These are phyloP conservation scores for Hyposoter dolosus DNA, from an alignment of 2,888 invertebrate genomes.

Conservation along the genomic window DNA sequence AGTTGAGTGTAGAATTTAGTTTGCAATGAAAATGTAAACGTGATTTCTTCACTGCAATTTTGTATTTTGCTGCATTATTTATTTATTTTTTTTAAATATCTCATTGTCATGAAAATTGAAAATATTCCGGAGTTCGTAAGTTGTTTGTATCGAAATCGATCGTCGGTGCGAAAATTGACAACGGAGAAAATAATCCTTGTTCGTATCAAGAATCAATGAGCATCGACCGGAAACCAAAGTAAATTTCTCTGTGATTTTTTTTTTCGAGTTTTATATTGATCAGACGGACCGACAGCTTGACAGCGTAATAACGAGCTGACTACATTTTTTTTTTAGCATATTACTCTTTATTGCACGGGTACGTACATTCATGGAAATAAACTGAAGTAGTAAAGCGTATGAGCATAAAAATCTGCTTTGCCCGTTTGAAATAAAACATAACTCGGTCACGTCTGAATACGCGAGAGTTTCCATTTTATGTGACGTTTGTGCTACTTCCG, in stretches of 20 bases:
- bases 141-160: neutral
- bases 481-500: conserved; percentile 59
- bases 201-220: neutral
- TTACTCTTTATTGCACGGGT: neutral
- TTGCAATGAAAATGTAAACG: neutral
- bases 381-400: conserved; percentile 15
- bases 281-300: conserved; percentile 22
- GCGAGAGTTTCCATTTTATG: conserved; percentile 51
- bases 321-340: conserved; percentile 4
- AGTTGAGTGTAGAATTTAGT: neutral
- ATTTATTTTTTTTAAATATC: neutral
- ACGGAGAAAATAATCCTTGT: neutral
- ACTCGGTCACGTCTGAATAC: conserved; percentile 55
- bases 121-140: neutral
- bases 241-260: neutral
- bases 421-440: conserved; percentile 47
- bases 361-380: conserved; percentile 3
- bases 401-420: conserved; percentile 35
- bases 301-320: conserved; percentile 39
- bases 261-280: conserved; percentile 27
- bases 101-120: neutral
- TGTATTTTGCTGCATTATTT: neutral
- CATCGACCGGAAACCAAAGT: neutral
- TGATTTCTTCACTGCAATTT: neutral
- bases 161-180: neutral